phyloP scores from a whole-genome alignment of 2,888 invertebrate genomes.

The Chaetoderma sp. region DNA sequence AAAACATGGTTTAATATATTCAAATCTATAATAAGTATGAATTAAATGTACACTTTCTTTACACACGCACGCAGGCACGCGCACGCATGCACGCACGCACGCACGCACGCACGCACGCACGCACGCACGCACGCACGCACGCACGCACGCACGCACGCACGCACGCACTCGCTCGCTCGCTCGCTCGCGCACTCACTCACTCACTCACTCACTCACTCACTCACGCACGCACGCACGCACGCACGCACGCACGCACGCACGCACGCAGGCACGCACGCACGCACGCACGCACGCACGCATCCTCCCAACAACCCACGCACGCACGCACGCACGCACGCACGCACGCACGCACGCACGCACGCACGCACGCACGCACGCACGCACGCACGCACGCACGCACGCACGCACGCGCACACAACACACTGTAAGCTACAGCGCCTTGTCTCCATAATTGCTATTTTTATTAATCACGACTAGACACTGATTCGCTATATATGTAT shows the following conservation, averaged over 20 bases:
- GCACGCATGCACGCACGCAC: not conserved
- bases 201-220: too few relatives aligned
- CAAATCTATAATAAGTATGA: too few relatives aligned
- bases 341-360: constrained; percentile 9
- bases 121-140: constrained; percentile 15
- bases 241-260: constrained; percentile 10
- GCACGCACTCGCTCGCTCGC: too few relatives aligned
- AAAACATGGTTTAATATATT: too few relatives aligned
- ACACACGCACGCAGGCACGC: not conserved
- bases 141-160: too few relatives aligned
- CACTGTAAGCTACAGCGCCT: not conserved
- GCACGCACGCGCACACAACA: constrained; percentile 1
- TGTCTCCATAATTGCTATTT: too few relatives aligned
- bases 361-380: constrained; percentile 11
- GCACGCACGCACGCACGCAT: too few relatives aligned
- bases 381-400: not conserved
- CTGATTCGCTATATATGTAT: too few relatives aligned
- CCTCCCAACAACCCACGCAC: constrained; percentile 5
- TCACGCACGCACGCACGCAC: too few relatives aligned
- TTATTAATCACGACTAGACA: too few relatives aligned
- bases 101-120: constrained; percentile 6
- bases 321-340: constrained; percentile 4
- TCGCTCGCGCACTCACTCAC: too few relatives aligned
- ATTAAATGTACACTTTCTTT: too few relatives aligned
- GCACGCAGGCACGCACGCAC: not conserved